These are phyloP conservation scores for Meganola albula DNA, from an alignment of 2,888 invertebrate genomes.

Conservation along the genomic window DNA sequence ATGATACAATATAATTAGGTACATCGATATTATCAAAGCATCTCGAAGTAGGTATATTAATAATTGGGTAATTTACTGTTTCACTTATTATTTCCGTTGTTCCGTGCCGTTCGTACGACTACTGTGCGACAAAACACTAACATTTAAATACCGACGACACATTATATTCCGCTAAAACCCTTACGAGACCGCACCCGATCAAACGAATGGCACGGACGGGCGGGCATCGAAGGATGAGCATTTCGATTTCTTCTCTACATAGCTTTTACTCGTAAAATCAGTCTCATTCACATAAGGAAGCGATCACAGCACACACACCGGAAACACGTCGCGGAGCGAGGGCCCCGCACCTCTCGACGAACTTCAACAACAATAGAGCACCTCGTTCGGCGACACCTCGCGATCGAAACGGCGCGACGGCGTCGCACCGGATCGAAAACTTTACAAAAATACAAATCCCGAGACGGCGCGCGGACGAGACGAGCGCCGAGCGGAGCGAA, in stretches of 20 bases:
- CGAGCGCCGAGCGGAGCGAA: constrained; percentile 12
- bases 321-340: constrained; percentile 72
- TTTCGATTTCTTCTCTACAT: constrained; percentile 54
- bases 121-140: constrained; percentile 3
- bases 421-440: constrained; percentile 35
- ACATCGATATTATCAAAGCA: constrained; percentile 49
- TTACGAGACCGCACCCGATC: no score
- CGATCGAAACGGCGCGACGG: constrained; percentile 48
- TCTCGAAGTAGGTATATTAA: constrained; percentile 53
- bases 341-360: constrained; percentile 65
- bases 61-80: constrained; percentile 34
- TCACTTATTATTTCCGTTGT: constrained; percentile 16
- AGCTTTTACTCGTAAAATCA: constrained; percentile 74
- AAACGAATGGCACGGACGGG: constrained; percentile 27
- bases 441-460: constrained; percentile 50
- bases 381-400: constrained; percentile 67
- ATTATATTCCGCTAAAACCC: no score
- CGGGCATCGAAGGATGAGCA: constrained; percentile 43
- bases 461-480: constrained; percentile 40
- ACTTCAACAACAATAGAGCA: constrained; percentile 69
- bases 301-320: constrained; percentile 76
- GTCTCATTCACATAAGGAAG: constrained; percentile 78
- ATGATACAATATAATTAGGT: constrained; percentile 54
- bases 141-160: no score
- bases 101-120: constrained; percentile 17